phyloP scores from a whole-genome alignment of 2,797 vertebrate species.

The Chloroceryle inda region DNA sequence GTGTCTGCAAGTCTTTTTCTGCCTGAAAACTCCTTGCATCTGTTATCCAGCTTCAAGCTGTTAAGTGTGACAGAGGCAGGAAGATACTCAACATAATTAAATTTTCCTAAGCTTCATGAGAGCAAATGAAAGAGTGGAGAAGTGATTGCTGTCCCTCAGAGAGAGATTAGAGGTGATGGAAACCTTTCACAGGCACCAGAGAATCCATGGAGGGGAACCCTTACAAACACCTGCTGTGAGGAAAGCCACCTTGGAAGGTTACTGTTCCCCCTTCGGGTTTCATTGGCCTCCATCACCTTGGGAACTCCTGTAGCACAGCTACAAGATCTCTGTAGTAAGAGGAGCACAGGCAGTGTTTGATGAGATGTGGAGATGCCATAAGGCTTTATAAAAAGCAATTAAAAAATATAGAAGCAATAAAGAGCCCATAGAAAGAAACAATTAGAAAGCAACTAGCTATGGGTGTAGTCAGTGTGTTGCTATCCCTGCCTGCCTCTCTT shows the following conservation, averaged over 20 bases:
- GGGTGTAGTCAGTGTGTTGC: not conserved
- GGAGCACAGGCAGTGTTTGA: not conserved
- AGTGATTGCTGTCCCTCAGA: not conserved
- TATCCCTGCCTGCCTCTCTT: not conserved
- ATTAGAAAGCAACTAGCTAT: not conserved
- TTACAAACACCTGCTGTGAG: fast-evolving
- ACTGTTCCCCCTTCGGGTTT: not conserved
- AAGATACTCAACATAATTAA: not conserved
- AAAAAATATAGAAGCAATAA: not conserved
- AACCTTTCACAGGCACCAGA: not conserved
- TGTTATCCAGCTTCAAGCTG: not conserved
- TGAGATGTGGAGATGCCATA: not conserved
- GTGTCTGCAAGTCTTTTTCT: not conserved
- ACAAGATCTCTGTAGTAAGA: not conserved
- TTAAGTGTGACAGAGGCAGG: not conserved
- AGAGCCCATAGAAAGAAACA: not conserved
- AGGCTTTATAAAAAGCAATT: not conserved
- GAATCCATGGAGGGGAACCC: not conserved
- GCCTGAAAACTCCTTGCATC: not conserved
- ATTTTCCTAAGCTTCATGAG: not conserved
- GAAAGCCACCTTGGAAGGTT: not conserved
- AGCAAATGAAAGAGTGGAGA: not conserved
- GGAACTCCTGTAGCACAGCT: not conserved
- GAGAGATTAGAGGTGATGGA: not conserved
- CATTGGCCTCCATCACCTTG: not conserved